phyloP scores from a whole-genome alignment of 2,797 vertebrate genomes.

The Lutjanus campechanus region DNA sequence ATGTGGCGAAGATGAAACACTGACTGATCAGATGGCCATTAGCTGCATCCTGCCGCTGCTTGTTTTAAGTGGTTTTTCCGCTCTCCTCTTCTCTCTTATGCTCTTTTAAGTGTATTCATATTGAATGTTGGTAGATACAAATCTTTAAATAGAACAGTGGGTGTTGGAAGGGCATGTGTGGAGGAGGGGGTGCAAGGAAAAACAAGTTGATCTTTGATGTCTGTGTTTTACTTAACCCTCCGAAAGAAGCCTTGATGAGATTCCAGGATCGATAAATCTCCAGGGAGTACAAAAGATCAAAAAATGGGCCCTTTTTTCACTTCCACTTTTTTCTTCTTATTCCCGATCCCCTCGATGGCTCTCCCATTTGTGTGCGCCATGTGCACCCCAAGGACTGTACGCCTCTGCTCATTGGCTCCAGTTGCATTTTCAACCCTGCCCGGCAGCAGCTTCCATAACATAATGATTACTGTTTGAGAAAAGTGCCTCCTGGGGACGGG shows the following conservation, averaged over 20 bases:
- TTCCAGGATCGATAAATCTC: slow-evolving; percentile 75
- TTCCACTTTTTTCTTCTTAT: slow-evolving; percentile 19
- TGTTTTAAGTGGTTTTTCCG: slow-evolving; percentile 58
- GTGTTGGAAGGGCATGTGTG: slow-evolving; percentile 41
- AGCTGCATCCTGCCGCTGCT: slow-evolving; percentile 55
- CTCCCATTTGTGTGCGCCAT: slow-evolving; percentile 24
- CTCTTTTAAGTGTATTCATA: slow-evolving; percentile 71
- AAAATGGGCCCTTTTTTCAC: slow-evolving; percentile 49
- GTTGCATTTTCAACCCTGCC: slow-evolving; percentile 59
- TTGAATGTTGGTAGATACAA: slow-evolving; percentile 62
- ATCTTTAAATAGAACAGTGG: slow-evolving; percentile 69
- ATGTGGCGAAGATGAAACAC: slow-evolving; percentile 70
- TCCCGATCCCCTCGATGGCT: slow-evolving; percentile 4
- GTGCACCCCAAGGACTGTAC: slow-evolving; percentile 39
- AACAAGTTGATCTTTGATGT: slow-evolving; percentile 74
- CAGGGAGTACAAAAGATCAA: slow-evolving; percentile 56
- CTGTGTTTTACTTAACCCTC: slow-evolving; percentile 66
- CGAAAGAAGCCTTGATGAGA: slow-evolving; percentile 72
- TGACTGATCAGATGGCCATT: slow-evolving; percentile 65
- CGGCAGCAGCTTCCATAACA: slow-evolving; percentile 62
- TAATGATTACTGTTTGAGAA: slow-evolving; percentile 75
- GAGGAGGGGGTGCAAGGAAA: slow-evolving; percentile 42
- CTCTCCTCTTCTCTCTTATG: slow-evolving; percentile 34
- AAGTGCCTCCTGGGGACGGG: slow-evolving; percentile 53
- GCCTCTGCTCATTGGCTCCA: slow-evolving; percentile 42